A percentile compares a stretch with the other conserved stretches of the same genome.
Evolutionary conservation across 1,140 invertebrate species (phyloP).

Genomic region (Aporrectodea caliginosa): DNA sequence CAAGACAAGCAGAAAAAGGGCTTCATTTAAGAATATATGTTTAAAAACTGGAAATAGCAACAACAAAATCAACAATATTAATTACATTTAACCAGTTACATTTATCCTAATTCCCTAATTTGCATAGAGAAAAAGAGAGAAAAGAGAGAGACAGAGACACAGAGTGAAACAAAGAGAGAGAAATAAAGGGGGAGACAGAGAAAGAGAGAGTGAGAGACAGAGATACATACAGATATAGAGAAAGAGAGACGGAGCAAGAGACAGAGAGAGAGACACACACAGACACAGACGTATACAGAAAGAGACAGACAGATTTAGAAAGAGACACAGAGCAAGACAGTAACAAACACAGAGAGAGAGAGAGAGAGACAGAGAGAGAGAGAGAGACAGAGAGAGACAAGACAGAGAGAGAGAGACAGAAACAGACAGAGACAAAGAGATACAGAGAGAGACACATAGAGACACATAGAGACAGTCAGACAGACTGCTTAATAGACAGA

Average conservation of each 20-base stretch:
- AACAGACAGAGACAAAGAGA: no score
- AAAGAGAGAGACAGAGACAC: background rate
- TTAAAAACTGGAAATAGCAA: no score
- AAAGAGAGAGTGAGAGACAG: background rate
- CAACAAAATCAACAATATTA: no score
- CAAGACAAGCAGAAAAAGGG: no score
- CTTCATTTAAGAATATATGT: no score
- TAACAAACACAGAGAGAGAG: background rate
- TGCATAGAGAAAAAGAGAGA: background rate
- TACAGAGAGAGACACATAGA: no score
- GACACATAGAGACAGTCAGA: no score
- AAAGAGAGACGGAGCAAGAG: background rate
- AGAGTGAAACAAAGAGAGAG: background rate
- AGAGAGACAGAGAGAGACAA: background rate
- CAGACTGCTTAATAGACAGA: no score
- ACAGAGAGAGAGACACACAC: background rate
- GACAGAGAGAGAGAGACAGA: background rate
- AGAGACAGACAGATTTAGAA: background rate
- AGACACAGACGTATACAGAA: background rate
- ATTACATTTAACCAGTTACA: no score
- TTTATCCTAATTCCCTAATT: no score
- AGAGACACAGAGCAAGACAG: no score
- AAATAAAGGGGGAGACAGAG: background rate
- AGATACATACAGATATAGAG: no score
- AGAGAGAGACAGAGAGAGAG: background rate